Evolutionary conservation across 2,888 invertebrate genomes (phyloP).

Genomic region (Amblyjoppa fuscipennis): DNA sequence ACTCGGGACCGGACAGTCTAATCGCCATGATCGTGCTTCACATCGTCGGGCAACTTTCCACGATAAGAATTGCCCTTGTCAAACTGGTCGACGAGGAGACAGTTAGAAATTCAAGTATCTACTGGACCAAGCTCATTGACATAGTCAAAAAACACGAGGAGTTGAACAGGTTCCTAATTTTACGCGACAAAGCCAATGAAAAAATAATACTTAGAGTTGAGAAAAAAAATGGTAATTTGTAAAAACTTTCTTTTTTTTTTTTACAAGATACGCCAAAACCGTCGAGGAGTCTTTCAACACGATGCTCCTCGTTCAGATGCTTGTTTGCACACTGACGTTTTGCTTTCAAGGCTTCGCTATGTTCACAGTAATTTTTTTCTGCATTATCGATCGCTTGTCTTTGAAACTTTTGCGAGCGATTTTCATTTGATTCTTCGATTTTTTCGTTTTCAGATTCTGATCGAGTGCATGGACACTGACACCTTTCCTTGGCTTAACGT

Average conservation of each 20-base stretch:
- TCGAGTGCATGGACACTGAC: conserved; percentile 22
- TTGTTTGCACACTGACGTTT: conserved; percentile 73
- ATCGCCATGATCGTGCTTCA: conserved; percentile 75
- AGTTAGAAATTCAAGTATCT: conserved; percentile 27
- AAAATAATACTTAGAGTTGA: conserved; percentile 25
- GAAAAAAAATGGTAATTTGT: conserved; percentile 1
- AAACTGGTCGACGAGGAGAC: conserved; percentile 51
- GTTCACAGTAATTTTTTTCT: conserved; percentile 70
- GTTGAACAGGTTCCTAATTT: conserved; percentile 41
- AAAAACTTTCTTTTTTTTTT: neutral
- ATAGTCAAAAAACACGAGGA: conserved; percentile 57
- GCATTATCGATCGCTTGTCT: neutral
- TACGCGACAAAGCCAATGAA: neutral
- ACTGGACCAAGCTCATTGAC: conserved; percentile 34
- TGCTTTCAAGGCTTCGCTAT: conserved; percentile 76
- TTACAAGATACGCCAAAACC: conserved; percentile 42
- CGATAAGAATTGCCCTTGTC: conserved; percentile 23
- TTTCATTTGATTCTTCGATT: neutral
- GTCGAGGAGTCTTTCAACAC: conserved; percentile 75
- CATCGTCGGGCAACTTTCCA: conserved; percentile 74
- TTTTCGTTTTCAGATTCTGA: conserved; percentile 4
- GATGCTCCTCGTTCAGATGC: conserved; percentile 74
- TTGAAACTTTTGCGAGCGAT: neutral
- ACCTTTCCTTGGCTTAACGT: conserved; percentile 37
- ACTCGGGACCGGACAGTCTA: conserved; percentile 73